Conservation (phyloP, 2,113 vertebrate species). For the Anser cygnoides region DNA sequence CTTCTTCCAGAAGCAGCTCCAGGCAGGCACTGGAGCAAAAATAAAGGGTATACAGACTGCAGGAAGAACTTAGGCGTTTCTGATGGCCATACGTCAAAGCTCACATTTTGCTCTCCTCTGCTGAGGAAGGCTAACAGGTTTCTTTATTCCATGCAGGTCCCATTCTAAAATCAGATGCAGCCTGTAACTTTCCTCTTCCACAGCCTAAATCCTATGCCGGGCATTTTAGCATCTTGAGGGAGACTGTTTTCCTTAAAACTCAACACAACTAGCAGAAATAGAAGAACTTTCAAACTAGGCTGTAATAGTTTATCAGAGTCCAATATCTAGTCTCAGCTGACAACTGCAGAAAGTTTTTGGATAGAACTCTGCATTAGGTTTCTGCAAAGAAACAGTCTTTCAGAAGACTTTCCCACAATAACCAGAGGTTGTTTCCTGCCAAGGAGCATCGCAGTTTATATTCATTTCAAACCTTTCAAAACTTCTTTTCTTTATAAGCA, state of each 20-base stretch:
- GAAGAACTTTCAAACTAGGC: background rate
- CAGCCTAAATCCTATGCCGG: background rate
- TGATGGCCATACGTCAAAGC: no score
- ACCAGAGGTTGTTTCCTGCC: background rate
- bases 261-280: background rate
- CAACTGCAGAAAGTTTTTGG: background rate
- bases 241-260: background rate
- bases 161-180: background rate
- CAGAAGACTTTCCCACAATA: background rate
- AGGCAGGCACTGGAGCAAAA: background rate
- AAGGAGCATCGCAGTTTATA: background rate
- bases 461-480: background rate
- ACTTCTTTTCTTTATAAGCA: background rate
- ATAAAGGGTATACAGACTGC: background rate
- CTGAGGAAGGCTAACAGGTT: background rate
- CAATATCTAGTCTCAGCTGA: fast-evolving
- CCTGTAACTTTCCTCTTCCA: background rate
- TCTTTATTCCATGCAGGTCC: background rate
- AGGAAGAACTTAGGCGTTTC: background rate
- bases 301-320: background rate
- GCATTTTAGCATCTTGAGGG: background rate
- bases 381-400: background rate
- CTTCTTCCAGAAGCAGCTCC: background rate
- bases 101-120: background rate
- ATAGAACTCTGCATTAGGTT: background rate